Evolutionary conservation across 2,113 vertebrate species (phyloP).

Genomic region (Pongo abelii): DNA sequence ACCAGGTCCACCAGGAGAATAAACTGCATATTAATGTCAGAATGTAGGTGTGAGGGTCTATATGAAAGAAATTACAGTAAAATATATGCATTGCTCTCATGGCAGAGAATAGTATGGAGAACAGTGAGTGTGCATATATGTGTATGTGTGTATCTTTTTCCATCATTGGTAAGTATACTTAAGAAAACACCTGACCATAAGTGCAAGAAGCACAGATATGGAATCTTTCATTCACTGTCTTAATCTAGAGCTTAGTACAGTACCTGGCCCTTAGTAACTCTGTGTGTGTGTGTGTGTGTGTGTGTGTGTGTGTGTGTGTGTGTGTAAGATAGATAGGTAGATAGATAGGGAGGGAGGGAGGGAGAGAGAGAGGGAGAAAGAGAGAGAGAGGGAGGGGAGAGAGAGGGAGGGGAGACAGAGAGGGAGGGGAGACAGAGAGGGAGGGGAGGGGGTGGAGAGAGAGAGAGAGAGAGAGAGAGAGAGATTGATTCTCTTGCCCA

Average conservation of each 20-base stretch:
- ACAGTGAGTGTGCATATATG: no score
- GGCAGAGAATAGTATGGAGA: background rate
- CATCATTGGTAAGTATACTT: background rate
- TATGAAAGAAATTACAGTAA: background rate
- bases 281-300: no score
- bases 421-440: no score
- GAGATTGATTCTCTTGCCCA: background rate
- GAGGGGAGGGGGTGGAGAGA: background rate
- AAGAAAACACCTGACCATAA: background rate
- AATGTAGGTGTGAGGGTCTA: background rate
- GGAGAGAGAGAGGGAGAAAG: no score
- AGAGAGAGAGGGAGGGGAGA: no score
- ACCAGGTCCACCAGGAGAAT: background rate
- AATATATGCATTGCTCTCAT: background rate
- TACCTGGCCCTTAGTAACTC: background rate
- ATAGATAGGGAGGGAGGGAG: background rate
- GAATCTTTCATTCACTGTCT: background rate
- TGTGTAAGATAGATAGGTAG: no score
- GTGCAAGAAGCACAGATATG: background rate
- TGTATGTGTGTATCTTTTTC: background rate
- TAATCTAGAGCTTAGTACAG: background rate
- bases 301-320: no score
- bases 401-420: fast-evolving
- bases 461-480: background rate
- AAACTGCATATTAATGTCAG: background rate